phyloP scores from a whole-genome alignment of 2,797 vertebrate species.

The Acanthis flammea region DNA sequence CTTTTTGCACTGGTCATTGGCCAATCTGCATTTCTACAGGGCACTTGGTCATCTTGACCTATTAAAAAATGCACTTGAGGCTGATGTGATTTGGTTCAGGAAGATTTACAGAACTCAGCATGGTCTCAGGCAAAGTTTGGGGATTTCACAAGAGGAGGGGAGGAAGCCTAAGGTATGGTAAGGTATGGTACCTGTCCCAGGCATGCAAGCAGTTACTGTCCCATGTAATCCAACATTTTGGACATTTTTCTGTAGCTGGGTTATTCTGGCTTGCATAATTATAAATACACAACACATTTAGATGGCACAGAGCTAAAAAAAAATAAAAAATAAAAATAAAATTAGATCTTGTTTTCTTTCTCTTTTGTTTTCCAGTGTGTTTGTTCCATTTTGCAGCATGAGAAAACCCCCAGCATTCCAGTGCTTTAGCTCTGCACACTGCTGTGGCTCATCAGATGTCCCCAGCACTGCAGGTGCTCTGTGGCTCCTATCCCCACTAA shows the following conservation, averaged over 20 bases:
- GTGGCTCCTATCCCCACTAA: neutral
- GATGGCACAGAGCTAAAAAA: neutral
- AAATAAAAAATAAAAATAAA: fast-evolving
- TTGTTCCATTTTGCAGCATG: neutral
- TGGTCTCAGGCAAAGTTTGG: neutral
- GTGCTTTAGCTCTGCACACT: neutral
- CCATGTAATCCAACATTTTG: neutral
- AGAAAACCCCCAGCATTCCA: neutral
- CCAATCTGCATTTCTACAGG: neutral
- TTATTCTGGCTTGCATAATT: neutral
- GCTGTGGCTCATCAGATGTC: neutral
- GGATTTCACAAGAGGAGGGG: neutral
- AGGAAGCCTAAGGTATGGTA: neutral
- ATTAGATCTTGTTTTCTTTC: neutral
- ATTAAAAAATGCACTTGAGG: neutral
- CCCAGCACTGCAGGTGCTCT: neutral
- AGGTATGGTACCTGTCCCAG: neutral
- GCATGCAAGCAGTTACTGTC: neutral
- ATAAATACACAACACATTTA: neutral
- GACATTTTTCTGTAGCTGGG: neutral
- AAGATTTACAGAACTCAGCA: neutral
- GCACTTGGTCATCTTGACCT: neutral
- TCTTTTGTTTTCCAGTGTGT: neutral
- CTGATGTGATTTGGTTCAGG: neutral
- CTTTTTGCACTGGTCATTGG: neutral